A percentile compares a stretch with the other conserved stretches of the same genome.
Evolutionary conservation across 2,888 invertebrate genomes (phyloP).

Genomic region (Cancer borealis): DNA sequence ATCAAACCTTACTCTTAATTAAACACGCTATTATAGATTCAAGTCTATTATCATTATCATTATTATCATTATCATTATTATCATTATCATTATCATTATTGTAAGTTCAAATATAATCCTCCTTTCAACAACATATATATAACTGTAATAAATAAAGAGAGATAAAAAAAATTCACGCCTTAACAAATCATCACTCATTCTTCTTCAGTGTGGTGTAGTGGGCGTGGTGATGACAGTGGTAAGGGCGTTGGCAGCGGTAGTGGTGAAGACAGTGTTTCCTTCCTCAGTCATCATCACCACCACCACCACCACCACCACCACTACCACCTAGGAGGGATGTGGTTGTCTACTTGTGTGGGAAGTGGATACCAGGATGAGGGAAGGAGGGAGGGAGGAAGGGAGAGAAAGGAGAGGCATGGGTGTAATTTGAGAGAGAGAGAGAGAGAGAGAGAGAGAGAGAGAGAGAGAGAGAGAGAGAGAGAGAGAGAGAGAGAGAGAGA

Average conservation of each 20-base stretch:
- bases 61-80: no score
- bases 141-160: no score
- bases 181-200: no score
- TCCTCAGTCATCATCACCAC: background rate
- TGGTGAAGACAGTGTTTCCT: background rate
- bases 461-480: conserved; percentile 41
- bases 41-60: no score
- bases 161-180: no score
- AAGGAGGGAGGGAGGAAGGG: conserved; percentile 26
- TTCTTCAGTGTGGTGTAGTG: no score
- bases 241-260: background rate
- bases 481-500: background rate
- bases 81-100: no score
- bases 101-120: no score
- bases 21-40: no score
- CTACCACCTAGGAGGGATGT: background rate
- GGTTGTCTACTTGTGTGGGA: background rate
- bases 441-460: conserved; percentile 29
- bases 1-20: no score
- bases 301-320: background rate
- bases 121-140: no score
- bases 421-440: conserved; percentile 28
- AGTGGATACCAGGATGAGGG: conserved; percentile 30
- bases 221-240: background rate
- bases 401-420: conserved; percentile 13